Conservation (phyloP, 2,113 vertebrate species). For the Mohoua ochrocephala region DNA sequence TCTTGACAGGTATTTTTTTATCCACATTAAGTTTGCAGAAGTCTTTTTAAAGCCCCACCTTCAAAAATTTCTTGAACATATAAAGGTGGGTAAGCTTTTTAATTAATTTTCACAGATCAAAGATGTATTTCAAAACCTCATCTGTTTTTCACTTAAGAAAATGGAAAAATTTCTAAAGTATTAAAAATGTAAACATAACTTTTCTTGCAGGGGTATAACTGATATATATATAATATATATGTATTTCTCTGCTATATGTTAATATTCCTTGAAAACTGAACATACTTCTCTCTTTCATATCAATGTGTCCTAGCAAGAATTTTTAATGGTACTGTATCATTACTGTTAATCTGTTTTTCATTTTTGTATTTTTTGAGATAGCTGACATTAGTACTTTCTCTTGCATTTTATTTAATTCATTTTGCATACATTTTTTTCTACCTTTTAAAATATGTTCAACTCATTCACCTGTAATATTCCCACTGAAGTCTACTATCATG, state of each 20-base stretch:
- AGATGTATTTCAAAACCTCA: constrained; percentile 45
- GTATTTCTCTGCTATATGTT: constrained; percentile 60
- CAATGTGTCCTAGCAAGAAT: not conserved
- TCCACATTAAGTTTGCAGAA: not conserved
- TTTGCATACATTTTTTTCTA: not conserved
- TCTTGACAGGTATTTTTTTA: not conserved
- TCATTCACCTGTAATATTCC: constrained; percentile 30
- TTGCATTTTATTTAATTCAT: constrained; percentile 10
- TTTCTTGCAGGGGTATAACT: constrained; percentile 66
- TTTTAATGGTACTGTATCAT: constrained; percentile 31
- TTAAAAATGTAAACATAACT: constrained; percentile 71
- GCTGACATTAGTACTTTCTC: not conserved
- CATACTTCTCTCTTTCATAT: constrained; percentile 51
- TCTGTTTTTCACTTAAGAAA: constrained; percentile 42
- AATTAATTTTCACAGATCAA: constrained; percentile 37
- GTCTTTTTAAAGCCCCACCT: constrained; percentile 32
- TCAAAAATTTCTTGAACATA: constrained; percentile 6
- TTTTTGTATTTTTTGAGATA: constrained; percentile 1
- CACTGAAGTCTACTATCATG: not conserved
- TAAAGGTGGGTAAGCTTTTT: constrained; percentile 29
- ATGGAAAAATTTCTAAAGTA: constrained; percentile 43
- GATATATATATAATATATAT: constrained; percentile 38
- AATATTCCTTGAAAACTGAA: constrained; percentile 51
- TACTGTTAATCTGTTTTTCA: not conserved
- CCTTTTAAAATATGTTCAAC: not conserved